A percentile compares a stretch with the other conserved stretches of the same genome.
phyloP scores from a whole-genome alignment of 2,888 invertebrate genomes.

The Apodemia hepburni region DNA sequence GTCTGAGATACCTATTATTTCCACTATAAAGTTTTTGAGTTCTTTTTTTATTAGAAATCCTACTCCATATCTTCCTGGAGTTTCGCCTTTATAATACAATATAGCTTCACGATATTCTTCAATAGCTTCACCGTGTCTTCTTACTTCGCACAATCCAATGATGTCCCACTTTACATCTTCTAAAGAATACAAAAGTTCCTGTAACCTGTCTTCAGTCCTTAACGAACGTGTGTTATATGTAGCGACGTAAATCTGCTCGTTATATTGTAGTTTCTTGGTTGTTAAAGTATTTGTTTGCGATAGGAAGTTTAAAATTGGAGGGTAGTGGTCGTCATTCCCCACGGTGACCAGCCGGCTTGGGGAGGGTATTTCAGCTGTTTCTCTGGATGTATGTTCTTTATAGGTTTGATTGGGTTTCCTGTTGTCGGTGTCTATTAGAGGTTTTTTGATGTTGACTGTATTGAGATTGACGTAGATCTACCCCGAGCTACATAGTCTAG shows the following conservation, averaged over 20 bases:
- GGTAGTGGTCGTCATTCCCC: background rate
- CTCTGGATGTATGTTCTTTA: background rate
- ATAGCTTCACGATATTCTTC: too few species aligned
- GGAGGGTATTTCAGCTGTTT: background rate
- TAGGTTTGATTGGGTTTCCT: background rate
- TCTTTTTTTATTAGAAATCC: too few species aligned
- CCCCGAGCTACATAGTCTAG: background rate
- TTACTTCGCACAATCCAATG: conserved; percentile 1
- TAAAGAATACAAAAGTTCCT: background rate
- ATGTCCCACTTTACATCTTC: conserved; percentile 5
- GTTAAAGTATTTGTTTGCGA: background rate
- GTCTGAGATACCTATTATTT: too few species aligned
- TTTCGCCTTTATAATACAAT: too few species aligned
- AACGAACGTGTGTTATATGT: background rate
- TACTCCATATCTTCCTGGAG: too few species aligned
- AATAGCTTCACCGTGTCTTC: conserved; percentile 1
- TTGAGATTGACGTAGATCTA: background rate
- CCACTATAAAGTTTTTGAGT: too few species aligned
- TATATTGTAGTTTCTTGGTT: background rate
- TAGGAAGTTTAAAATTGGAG: background rate
- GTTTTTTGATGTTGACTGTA: background rate
- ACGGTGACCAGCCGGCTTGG: too few species aligned
- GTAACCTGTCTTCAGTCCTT: background rate
- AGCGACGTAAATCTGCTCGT: background rate
- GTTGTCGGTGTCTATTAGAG: conserved; percentile 1